These are phyloP conservation scores for Epinephelus cyanopodus DNA, from an alignment of 2,113 vertebrate genomes.

Conservation along the genomic window DNA sequence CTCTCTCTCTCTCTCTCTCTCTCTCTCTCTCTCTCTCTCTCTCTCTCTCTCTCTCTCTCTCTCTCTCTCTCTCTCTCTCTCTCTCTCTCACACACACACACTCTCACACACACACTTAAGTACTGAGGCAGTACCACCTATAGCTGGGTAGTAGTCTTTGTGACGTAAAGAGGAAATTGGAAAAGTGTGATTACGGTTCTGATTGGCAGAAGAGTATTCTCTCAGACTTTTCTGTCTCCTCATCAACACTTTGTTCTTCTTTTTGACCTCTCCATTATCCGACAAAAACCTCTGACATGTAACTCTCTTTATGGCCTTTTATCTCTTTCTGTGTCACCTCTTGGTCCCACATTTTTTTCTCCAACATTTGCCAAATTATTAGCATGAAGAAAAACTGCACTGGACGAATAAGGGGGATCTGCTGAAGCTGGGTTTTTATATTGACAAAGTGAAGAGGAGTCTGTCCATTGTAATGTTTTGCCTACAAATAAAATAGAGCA, in stretches of 20 bases:
- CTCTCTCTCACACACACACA: constrained; percentile 41
- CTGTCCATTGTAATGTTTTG: not conserved
- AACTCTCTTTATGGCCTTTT: constrained; percentile 38
- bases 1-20: too few species aligned
- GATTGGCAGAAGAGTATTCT: constrained; percentile 66
- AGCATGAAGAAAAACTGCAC: constrained; percentile 4
- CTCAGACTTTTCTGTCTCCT: constrained; percentile 49
- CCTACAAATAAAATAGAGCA: not conserved
- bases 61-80: too few species aligned
- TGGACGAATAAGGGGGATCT: not conserved
- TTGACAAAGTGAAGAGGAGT: not conserved
- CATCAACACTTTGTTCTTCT: constrained; percentile 60
- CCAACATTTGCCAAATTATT: constrained; percentile 32
- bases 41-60: not conserved
- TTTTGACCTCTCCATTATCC: constrained; percentile 65
- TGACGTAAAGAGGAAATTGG: constrained; percentile 72
- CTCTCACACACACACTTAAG: constrained; percentile 45
- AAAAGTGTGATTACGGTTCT: constrained; percentile 71
- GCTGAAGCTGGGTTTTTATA: not conserved
- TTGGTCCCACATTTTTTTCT: not conserved
- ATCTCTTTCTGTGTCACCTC: constrained; percentile 13
- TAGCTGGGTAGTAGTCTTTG: constrained; percentile 56
- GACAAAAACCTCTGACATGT: constrained; percentile 40
- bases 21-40: too few species aligned
- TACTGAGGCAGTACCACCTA: constrained; percentile 62